phyloP scores from a whole-genome alignment of 2,888 invertebrate genomes.

The Sisyra nigra region DNA sequence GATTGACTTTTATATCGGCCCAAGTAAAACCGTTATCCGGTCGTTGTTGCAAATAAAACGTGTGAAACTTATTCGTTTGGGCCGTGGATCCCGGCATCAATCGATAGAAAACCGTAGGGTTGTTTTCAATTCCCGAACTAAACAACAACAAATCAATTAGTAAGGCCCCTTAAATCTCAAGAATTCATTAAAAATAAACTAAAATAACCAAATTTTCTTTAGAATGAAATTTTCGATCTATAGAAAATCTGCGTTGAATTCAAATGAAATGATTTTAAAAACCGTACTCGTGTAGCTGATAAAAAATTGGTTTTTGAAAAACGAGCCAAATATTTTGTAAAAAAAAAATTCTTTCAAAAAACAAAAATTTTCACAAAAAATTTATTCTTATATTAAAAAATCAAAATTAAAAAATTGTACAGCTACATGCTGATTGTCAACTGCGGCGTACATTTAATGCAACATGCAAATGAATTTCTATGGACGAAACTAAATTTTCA shows the following conservation, averaged over 20 bases:
- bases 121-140: constrained; percentile 93
- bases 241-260: constrained; percentile 6
- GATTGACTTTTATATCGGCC: constrained; percentile 93
- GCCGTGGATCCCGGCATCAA: constrained; percentile 92
- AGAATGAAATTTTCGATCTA: neutral
- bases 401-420: neutral
- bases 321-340: constrained; percentile 9
- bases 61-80: constrained; percentile 90
- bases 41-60: constrained; percentile 89
- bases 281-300: neutral
- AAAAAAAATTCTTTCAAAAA: neutral
- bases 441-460: constrained; percentile 5
- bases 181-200: neutral
- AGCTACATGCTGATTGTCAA: neutral
- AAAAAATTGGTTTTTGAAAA: constrained; percentile 11
- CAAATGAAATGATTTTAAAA: constrained; percentile 3
- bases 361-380: neutral
- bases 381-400: neutral
- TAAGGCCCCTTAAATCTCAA: too few relatives aligned
- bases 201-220: neutral
- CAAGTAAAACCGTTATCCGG: constrained; percentile 84
- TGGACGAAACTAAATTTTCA: neutral
- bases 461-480: constrained; percentile 5
- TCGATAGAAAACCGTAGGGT: constrained; percentile 89
- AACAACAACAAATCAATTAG: constrained; percentile 11